Evolutionary conservation across 2,888 invertebrate species (phyloP).

Genomic region (Cerastoderma edule): DNA sequence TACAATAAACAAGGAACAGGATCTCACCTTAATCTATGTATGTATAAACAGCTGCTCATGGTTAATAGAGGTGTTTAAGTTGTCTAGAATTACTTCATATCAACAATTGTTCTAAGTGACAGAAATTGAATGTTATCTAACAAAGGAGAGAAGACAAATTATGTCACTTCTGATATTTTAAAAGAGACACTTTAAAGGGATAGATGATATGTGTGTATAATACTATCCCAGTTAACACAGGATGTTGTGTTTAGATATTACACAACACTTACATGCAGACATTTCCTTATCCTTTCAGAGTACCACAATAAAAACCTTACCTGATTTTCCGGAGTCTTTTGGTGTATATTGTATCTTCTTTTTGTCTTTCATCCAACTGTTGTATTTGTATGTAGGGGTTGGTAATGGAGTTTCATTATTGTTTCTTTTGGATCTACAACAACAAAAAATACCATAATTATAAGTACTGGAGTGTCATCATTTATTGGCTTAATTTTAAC

Average conservation of each 20-base stretch:
- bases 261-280: no score
- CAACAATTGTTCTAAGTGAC: neutral
- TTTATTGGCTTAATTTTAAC: no score
- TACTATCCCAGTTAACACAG: no score
- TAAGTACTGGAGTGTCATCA: no score
- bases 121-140: conserved; percentile 6
- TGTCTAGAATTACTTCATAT: neutral
- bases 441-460: neutral
- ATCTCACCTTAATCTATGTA: neutral
- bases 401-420: conserved; percentile 89
- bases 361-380: conserved; percentile 88
- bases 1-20: conserved; percentile 36
- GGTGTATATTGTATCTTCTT: conserved; percentile 86
- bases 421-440: conserved; percentile 49
- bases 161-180: no score
- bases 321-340: conserved; percentile 59
- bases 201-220: no score
- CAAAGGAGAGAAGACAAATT: neutral
- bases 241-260: no score
- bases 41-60: no score
- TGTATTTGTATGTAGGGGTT: conserved; percentile 94
- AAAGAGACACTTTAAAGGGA: no score
- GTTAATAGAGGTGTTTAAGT: no score
- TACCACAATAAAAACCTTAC: no score
- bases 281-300: no score